phyloP scores from a whole-genome alignment of 2,113 vertebrate species.

The Notarius quadriscutis region DNA sequence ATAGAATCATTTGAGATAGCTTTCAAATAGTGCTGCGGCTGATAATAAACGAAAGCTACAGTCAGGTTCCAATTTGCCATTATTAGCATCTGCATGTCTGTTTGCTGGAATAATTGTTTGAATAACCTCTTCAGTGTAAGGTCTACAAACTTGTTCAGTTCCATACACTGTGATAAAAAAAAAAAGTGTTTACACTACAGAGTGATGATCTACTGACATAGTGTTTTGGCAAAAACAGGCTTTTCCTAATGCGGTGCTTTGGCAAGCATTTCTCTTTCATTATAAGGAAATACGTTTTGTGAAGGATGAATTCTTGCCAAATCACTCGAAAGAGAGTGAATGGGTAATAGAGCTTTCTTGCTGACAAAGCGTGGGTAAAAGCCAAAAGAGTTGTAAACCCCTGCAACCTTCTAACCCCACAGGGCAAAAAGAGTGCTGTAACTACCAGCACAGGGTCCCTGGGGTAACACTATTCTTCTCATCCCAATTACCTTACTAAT shows the following conservation, averaged over 20 bases:
- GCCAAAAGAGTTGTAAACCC: slow-evolving; percentile 51
- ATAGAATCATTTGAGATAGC: neutral
- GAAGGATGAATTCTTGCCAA: slow-evolving; percentile 10
- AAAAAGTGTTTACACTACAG: neutral
- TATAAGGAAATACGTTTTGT: neutral
- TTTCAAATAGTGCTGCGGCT: neutral
- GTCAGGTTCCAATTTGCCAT: neutral
- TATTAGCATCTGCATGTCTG: neutral
- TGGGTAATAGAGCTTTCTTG: slow-evolving; percentile 63
- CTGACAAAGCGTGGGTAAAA: slow-evolving; percentile 59
- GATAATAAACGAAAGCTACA: neutral
- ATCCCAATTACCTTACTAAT: slow-evolving; percentile 62
- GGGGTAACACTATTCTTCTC: slow-evolving; percentile 57
- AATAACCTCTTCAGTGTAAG: neutral
- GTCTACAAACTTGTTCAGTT: neutral
- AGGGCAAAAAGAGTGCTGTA: slow-evolving; percentile 24
- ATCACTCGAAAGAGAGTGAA: slow-evolving; percentile 59
- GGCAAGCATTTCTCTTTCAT: neutral
- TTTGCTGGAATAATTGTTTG: neutral
- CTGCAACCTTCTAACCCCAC: slow-evolving; percentile 42
- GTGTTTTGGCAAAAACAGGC: neutral
- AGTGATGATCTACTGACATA: neutral
- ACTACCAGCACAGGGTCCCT: slow-evolving; percentile 39
- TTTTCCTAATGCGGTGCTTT: neutral
- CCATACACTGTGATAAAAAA: neutral